Evolutionary conservation across 92 coral and sea anemone species (phyloP), one percentile per base, ranked within the genome.

Genomic region (Desmophyllum pertusum): DNA sequence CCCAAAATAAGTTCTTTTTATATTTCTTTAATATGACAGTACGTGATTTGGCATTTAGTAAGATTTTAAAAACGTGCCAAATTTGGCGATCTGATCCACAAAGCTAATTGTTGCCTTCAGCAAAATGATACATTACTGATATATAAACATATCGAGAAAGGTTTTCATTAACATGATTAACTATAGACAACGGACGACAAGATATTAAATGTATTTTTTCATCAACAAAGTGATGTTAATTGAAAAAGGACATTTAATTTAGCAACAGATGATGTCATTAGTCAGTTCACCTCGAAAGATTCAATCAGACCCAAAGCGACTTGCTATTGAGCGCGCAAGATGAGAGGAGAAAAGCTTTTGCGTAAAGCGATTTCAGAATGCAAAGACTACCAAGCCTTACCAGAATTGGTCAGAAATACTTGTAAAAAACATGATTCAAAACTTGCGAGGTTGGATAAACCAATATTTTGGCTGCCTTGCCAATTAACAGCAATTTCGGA

Each of bases 291-390:
- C 30, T 18, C 8, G 36, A 55, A 38, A 59, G 57, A 43, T 31
- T 33, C 9, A 17, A 45, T 78, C 71, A 14, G 37, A 7, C 5
- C 59, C 14, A 10, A 27, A 57, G 43, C 36, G 29, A 77, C 14
- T 40, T 40, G 53, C 29, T 64, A 30, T 14, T 13, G 61, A 10
- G 10, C 10, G 59, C 37, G 30, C 39, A 81, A 73, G 33, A 81
- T 81, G 70, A 52, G 39, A 35, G 67, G 51, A 37, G 65, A 81
- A 18, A 36, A 50, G 38, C 13, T 55, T 70, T 25, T 39, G 10
- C 40, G 7, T 25, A 80, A 80, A 18, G 71, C 65, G 15, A 29
- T 70, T 55, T 70, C 77, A 27, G 68, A 68, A 50, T 41, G 25
- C 30, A 39, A 70, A 53, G 50, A 33, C 17, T 6, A 17, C 18